Base-by-base conservation (phyloP, 2,797 vertebrate species). In the Lepilemur ruficaudatus region DNA sequence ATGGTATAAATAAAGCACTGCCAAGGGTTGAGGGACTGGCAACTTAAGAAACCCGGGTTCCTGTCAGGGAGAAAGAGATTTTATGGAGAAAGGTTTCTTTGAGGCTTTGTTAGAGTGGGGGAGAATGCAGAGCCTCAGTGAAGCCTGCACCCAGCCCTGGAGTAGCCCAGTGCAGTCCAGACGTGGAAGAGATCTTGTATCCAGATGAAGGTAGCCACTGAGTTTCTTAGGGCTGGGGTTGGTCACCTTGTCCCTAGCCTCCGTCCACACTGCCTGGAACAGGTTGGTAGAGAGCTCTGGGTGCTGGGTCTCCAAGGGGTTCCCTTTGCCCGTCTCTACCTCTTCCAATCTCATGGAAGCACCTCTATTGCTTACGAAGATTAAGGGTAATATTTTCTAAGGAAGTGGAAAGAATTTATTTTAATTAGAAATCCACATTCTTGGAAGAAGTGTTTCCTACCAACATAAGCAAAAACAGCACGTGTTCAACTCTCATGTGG, bases 1-100 rank as follows among this genome's bases (percentile, higher is more conserved):
- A 78, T 93, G 94, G 81, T 96, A 92, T 95, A 97, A 96, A 90
- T 89, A 98, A 98, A 96, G 97, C 98, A 98, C 98, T 98, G 98
- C 97, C 98, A 97, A 94, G 96, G 76, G 57, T 88, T 72, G 80
- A 96, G 93, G 93, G 87, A 91, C 89, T 96, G 94, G 95, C 52
- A 5, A 94, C 73, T 81, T 81, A 50, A 96, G 94, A 96, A 93
- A 89, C 46, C 83, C 25, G 11, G 67, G 81, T 87, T 97, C 86
- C 65, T 96, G 11, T 95, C 91, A 82, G 69, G 38, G 91, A 95
- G 59, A 38, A 94, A 92, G 93, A 95, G 73, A 55, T 72, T 79
- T 86, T 59, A 82, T 50, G 35, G 48, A 87, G 84, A 89, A 84
- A 46, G 75, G 72, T 96, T 94, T 93, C 90, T 89, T 89, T 78